A percentile compares a stretch with the other conserved stretches of the same genome.
These are phyloP conservation scores for Diceros bicornis DNA, from an alignment of 2,797 vertebrate genomes.

Conservation along the genomic window DNA sequence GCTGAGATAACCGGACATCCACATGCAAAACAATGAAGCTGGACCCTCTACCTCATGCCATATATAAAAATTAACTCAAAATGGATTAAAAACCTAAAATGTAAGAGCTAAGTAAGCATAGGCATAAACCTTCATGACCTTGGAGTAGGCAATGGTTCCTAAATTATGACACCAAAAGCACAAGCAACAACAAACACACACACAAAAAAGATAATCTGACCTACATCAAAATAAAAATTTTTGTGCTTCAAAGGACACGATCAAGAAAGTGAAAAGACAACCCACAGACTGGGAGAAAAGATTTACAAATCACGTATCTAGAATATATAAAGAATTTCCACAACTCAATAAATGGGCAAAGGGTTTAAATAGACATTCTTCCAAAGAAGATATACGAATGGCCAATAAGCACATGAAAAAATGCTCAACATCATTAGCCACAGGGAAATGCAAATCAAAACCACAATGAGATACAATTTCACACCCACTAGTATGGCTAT, in stretches of 20 bases:
- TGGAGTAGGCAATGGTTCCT: neutral
- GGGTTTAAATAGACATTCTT: neutral
- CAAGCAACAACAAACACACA: neutral
- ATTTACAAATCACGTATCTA: neutral
- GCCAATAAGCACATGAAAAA: neutral
- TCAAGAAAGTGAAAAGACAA: neutral
- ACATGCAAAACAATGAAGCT: neutral
- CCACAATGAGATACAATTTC: neutral
- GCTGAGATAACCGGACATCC: neutral
- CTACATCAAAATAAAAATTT: neutral
- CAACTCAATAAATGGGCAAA: neutral
- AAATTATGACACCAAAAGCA: neutral
- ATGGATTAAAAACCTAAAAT: neutral
- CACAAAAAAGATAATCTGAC: neutral
- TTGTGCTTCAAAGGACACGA: neutral
- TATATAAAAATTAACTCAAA: neutral
- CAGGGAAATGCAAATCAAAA: neutral
- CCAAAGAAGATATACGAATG: neutral
- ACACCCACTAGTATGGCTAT: neutral
- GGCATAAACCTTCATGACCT: neutral
- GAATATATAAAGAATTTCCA: neutral
- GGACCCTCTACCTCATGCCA: neutral
- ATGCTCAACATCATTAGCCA: neutral
- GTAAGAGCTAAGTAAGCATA: neutral
- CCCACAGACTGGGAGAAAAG: neutral